A percentile compares a stretch with the other conserved stretches of the same genome.
Evolutionary conservation across 2,888 invertebrate genomes (phyloP).

Genomic region (Coelinius sp.): DNA sequence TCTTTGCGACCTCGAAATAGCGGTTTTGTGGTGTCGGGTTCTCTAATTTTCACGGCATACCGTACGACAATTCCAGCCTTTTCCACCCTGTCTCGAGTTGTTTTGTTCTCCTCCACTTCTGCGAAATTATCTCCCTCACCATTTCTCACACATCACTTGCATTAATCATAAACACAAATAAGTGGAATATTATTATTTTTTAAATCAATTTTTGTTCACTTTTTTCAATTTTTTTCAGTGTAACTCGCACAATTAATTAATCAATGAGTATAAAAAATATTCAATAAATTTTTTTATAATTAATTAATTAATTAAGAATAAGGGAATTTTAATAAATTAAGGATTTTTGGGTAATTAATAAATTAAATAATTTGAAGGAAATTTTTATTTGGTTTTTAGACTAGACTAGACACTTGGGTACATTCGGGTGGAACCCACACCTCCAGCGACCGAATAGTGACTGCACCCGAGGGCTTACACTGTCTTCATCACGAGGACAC

Average conservation of each 20-base stretch:
- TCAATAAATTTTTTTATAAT: background rate
- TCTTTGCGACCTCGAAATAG: conserved; percentile 61
- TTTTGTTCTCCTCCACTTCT: conserved; percentile 26
- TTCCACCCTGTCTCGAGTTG: conserved; percentile 31
- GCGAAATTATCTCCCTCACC: conserved; percentile 24
- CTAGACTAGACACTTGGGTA: conserved; percentile 17
- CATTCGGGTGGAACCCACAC: conserved; percentile 48
- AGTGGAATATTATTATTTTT: background rate
- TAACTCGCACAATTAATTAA: background rate
- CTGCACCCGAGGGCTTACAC: conserved; percentile 48
- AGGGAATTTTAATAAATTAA: background rate
- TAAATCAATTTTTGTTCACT: conserved; percentile 24
- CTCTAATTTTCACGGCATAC: conserved; percentile 45
- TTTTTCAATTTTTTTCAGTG: background rate
- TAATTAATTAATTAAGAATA: too few relatives aligned
- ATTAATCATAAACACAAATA: background rate
- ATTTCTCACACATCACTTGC: conserved; percentile 8
- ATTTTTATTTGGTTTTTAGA: background rate
- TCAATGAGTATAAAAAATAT: background rate
- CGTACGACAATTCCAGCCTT: conserved; percentile 36
- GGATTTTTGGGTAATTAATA: background rate
- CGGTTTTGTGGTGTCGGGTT: conserved; percentile 49
- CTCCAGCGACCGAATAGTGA: conserved; percentile 56
- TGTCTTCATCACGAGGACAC: conserved; percentile 40
- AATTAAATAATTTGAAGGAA: background rate